A percentile compares a stretch with the other conserved stretches of the same genome.
Conservation (phyloP, 2,113 vertebrate genomes). For the Stigmatopora argus region DNA sequence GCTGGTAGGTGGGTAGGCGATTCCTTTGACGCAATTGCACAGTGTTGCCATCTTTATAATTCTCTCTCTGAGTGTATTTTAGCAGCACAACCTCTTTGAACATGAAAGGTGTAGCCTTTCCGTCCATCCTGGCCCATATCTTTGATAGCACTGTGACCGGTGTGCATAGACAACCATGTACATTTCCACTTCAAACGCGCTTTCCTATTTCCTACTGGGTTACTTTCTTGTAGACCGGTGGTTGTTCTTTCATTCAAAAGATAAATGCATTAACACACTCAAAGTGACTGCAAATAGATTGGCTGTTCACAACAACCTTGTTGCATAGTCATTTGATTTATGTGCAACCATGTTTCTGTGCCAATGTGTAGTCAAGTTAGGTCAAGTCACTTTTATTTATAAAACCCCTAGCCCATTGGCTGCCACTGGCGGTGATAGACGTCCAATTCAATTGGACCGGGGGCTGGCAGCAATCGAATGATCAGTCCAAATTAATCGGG, state of each 20-base stretch:
- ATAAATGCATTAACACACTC: slow-evolving; percentile 21
- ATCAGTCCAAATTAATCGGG: too few relatives aligned
- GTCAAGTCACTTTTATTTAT: too few relatives aligned
- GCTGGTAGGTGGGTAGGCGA: background rate
- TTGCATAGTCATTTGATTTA: slow-evolving; percentile 21
- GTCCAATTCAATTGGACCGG: too few relatives aligned
- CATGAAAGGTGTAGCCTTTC: slow-evolving; percentile 65
- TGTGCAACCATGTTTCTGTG: slow-evolving; percentile 6
- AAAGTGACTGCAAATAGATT: slow-evolving; percentile 37
- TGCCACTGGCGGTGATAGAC: too few relatives aligned
- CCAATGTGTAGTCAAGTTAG: background rate
- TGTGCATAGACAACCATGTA: slow-evolving; percentile 4
- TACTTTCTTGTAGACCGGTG: slow-evolving; percentile 12
- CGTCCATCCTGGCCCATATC: slow-evolving; percentile 46
- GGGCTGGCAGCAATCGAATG: too few relatives aligned
- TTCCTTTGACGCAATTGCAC: background rate
- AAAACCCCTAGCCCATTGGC: too few relatives aligned
- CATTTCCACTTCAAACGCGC: slow-evolving; percentile 60
- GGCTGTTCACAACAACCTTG: slow-evolving; percentile 19
- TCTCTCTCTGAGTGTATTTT: slow-evolving; percentile 45
- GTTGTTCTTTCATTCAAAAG: slow-evolving; percentile 15
- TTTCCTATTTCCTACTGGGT: slow-evolving; percentile 23
- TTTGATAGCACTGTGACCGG: slow-evolving; percentile 55
- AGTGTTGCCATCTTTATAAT: slow-evolving; percentile 29
- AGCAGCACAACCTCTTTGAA: slow-evolving; percentile 56